A percentile compares a stretch with the other conserved stretches of the same genome.
These are phyloP conservation scores for Cryptomyrus ogoouensis DNA, from an alignment of 2,113 vertebrate species.

Conservation along the genomic window DNA sequence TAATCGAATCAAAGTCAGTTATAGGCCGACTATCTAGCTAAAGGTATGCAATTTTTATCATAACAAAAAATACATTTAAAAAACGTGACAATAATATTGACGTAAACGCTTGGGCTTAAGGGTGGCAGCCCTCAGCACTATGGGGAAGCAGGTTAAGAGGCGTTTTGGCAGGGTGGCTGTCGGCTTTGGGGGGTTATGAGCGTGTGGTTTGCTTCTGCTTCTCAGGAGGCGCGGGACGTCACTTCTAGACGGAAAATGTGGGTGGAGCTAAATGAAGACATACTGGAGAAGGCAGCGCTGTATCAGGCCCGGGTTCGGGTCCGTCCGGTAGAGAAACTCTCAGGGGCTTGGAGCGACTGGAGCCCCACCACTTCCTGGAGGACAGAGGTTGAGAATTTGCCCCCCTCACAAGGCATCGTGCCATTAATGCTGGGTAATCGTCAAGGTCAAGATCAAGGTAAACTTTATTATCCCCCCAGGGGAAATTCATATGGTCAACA, in stretches of 20 bases:
- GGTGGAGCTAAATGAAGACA: not conserved
- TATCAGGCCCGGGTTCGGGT: constrained; percentile 49
- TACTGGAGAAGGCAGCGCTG: not conserved
- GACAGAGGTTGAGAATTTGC: not conserved
- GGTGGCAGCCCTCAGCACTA: not conserved
- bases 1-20: not conserved
- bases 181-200: not conserved
- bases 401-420: not conserved
- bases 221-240: not conserved
- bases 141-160: not conserved
- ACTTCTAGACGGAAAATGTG: not conserved
- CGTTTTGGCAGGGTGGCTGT: not conserved
- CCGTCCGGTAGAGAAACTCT: not conserved
- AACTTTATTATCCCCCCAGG: too few relatives aligned
- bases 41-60: not conserved
- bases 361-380: constrained; percentile 46
- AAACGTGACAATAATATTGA: not conserved
- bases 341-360: constrained; percentile 57
- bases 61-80: not conserved
- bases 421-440: not conserved
- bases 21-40: not conserved
- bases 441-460: too few relatives aligned
- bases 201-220: not conserved
- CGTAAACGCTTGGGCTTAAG: not conserved
- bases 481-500: too few relatives aligned